Evolutionary conservation across 2,888 invertebrate species (phyloP), one percentile per base, ranked within the genome.

Genomic region (Chironomus riparius): DNA sequence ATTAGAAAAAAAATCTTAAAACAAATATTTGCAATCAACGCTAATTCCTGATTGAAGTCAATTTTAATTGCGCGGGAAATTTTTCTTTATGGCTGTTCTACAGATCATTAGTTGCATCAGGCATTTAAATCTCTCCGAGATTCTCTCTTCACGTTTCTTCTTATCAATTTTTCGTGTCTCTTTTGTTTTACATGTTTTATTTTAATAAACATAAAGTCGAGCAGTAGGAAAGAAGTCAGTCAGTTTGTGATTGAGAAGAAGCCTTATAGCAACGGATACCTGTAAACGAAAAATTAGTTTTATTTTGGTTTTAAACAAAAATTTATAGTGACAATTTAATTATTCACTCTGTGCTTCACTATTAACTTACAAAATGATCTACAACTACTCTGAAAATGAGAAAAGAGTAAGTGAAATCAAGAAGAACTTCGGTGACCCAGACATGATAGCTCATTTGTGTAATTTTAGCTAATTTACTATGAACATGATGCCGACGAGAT

Each of bases 381-480:
- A 62, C 28, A 72, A 72, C 38, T 72, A 72, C 38, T 72, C 62
- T 21, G 72, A 62, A 21, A 72, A 18, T 6, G 62, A 72, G 15
- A 72, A 62, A 21, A 62, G 38, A 62, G 72, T 61, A 38, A 71
- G 56, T 56, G 7, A 6, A n/a, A 56, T n/a, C 5, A 56, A 71
- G 56, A 12, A 56, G 10, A 28, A 28, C 4, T 18, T 24, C 10
- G 24, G 10, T 21, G 22, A 21, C 12, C 12, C 12, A 65, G 38
- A 56, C 56, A 6, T 4, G 15, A 15, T 1, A 7, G 4, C 13
- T 4, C n/a, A 12, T 71, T 24, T n/a, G 15, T 22, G 5, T 56
- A 6, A 28, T 47, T 22, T 68, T 50, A 74, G 74, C 48, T 74
- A 4, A 68, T 74, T 15, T 74, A 47, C 6, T 68, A 21, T 18